phyloP scores from a whole-genome alignment of 2,797 vertebrate species.

The Enteromius argenteus region DNA sequence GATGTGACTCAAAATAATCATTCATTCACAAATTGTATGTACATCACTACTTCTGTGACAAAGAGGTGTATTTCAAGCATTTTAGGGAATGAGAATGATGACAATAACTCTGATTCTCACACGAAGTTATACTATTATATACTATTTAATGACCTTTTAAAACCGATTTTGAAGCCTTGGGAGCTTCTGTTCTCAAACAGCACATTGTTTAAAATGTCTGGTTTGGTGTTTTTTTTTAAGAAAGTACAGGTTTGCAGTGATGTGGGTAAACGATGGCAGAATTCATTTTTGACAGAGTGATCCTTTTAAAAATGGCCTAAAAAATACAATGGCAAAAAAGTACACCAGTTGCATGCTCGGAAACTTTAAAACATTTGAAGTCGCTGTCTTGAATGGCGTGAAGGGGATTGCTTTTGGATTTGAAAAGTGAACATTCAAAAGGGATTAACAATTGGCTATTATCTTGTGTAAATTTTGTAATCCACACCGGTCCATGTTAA shows the following conservation, averaged over 20 bases:
- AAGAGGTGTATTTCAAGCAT: neutral
- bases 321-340: slow-evolving; percentile 12
- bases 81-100: neutral
- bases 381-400: slow-evolving; percentile 24
- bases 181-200: neutral
- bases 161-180: neutral
- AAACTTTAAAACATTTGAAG: slow-evolving; percentile 28
- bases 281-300: neutral
- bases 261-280: neutral
- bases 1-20: neutral
- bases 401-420: slow-evolving; percentile 33
- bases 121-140: neutral
- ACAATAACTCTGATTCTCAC: neutral
- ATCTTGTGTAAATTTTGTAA: slow-evolving; percentile 41
- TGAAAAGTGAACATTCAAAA: slow-evolving; percentile 35
- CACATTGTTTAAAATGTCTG: neutral
- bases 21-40: neutral
- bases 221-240: neutral
- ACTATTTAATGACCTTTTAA: neutral
- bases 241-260: neutral
- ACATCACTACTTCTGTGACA: too few relatives aligned
- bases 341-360: slow-evolving; percentile 15
- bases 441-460: slow-evolving; percentile 41
- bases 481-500: slow-evolving; percentile 48
- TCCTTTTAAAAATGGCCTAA: neutral